Evolutionary conservation across 2,797 vertebrate species (phyloP).

Genomic region (Psittacula echo): DNA sequence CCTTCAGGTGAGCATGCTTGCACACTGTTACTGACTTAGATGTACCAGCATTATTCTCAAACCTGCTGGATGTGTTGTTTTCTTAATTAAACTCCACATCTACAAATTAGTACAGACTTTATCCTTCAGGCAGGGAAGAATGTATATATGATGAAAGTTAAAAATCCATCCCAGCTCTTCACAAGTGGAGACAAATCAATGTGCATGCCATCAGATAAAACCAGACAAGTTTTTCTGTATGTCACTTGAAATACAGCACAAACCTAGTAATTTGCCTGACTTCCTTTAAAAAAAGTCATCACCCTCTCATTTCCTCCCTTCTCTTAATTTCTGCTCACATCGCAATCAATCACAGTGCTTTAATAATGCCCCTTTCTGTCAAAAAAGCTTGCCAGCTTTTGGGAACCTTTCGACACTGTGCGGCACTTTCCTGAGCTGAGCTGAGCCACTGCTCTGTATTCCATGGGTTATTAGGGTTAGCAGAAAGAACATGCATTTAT

Average conservation of each 20-base stretch:
- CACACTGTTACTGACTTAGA: neutral
- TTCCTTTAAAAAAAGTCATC: neutral
- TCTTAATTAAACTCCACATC: neutral
- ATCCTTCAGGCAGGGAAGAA: neutral
- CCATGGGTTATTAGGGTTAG: slow-evolving; percentile 69
- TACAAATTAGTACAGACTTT: neutral
- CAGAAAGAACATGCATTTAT: slow-evolving; percentile 73
- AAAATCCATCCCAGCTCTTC: neutral
- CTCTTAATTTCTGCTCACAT: neutral
- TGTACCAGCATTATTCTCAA: neutral
- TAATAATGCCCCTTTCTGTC: neutral
- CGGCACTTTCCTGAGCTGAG: neutral
- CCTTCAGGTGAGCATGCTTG: rapidly evolving
- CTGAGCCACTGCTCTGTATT: slow-evolving; percentile 32
- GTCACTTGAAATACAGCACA: neutral
- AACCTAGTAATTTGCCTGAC: neutral
- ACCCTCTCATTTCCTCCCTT: neutral
- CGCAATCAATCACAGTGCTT: neutral
- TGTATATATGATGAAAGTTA: neutral
- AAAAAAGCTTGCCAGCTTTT: neutral
- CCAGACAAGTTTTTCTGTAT: neutral
- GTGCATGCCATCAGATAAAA: neutral
- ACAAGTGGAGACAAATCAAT: neutral
- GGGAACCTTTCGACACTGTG: neutral
- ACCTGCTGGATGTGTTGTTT: neutral